A percentile compares a stretch with the other conserved stretches of the same genome.
Evolutionary conservation across 2,888 invertebrate species (phyloP).

Genomic region (Erannis defoliaria): DNA sequence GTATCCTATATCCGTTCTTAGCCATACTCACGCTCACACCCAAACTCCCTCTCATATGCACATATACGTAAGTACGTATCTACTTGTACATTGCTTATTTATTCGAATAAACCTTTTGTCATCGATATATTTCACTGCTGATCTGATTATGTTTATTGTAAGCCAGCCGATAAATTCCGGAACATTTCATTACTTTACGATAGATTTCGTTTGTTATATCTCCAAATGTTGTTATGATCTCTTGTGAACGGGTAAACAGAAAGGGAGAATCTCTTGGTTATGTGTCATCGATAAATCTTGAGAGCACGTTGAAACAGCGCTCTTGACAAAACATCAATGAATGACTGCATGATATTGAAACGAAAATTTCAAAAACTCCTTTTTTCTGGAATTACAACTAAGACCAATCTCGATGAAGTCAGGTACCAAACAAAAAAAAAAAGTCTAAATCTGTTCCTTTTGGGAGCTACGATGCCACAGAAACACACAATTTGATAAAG

Average conservation of each 20-base stretch:
- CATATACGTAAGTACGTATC: neutral
- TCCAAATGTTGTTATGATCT: slow-evolving; percentile 42
- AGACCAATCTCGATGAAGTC: no score
- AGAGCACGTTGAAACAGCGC: neutral
- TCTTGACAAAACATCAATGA: neutral
- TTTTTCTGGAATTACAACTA: no score
- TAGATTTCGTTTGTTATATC: slow-evolving; percentile 45
- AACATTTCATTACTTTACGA: slow-evolving; percentile 49
- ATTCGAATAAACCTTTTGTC: slow-evolving; percentile 12
- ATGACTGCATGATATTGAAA: no score
- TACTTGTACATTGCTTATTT: slow-evolving; percentile 27
- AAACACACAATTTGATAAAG: no score
- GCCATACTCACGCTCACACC: neutral
- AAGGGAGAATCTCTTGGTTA: slow-evolving; percentile 34
- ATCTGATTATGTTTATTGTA: slow-evolving; percentile 52
- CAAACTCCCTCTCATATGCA: neutral
- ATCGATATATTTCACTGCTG: slow-evolving; percentile 39
- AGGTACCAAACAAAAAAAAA: no score
- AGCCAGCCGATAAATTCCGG: slow-evolving; percentile 49
- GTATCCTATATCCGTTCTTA: no score
- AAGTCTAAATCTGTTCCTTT: no score
- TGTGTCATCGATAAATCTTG: slow-evolving; percentile 1
- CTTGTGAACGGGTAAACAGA: slow-evolving; percentile 34
- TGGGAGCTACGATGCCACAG: no score
- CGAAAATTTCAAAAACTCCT: no score